These are phyloP conservation scores for Cotesia congregata DNA, from an alignment of 2,888 invertebrate genomes.

Conservation along the genomic window DNA sequence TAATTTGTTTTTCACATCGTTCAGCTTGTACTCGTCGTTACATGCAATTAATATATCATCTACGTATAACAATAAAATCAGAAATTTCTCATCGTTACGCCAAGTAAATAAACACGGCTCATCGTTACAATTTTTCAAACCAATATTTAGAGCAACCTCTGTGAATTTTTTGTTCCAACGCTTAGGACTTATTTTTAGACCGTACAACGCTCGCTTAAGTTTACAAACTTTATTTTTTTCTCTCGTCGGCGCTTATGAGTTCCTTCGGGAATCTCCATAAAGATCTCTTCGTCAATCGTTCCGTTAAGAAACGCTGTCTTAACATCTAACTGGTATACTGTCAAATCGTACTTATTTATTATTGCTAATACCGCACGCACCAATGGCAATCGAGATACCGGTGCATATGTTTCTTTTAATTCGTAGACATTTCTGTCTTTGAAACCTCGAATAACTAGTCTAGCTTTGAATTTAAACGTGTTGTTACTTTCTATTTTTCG, in stretches of 20 bases:
- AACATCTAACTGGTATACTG: too few relatives aligned
- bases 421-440: not conserved
- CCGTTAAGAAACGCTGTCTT: too few relatives aligned
- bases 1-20: slow-evolving; percentile 41
- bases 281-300: too few relatives aligned
- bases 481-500: slow-evolving; percentile 39
- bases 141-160: too few relatives aligned
- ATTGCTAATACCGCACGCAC: not conserved
- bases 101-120: too few relatives aligned
- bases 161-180: too few relatives aligned
- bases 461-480: too few relatives aligned
- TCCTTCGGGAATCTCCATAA: too few relatives aligned
- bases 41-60: slow-evolving; percentile 46
- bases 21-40: slow-evolving; percentile 41
- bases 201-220: too few relatives aligned
- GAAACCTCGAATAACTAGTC: not conserved
- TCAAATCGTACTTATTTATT: too few relatives aligned
- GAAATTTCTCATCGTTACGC: slow-evolving; percentile 30
- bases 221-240: slow-evolving; percentile 33
- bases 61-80: slow-evolving; percentile 46
- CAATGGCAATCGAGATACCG: not conserved
- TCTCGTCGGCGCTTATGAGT: not conserved
- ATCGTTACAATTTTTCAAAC: too few relatives aligned
- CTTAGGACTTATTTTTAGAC: too few relatives aligned
- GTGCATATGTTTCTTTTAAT: slow-evolving; percentile 3